Evolutionary conservation across 2,888 invertebrate species (phyloP).

Genomic region (Eristalinus aeneus): DNA sequence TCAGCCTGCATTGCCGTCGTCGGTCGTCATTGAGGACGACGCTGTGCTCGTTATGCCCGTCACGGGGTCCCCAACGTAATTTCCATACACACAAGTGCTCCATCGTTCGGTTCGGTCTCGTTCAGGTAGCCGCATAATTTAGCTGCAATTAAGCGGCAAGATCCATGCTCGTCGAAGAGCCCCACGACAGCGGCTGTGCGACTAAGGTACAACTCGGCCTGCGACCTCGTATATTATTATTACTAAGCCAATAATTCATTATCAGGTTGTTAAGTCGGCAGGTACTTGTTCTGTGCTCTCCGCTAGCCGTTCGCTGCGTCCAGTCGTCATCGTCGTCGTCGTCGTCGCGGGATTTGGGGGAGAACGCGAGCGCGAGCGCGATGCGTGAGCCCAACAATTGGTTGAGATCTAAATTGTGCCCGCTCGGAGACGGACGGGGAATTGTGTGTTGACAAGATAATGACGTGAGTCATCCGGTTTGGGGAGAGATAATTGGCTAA

Average conservation of each 20-base stretch:
- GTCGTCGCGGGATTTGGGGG: slow-evolving; percentile 18
- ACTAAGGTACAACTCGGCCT: slow-evolving; percentile 25
- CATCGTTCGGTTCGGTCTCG: slow-evolving; percentile 38
- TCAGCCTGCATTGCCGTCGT: slow-evolving; percentile 5
- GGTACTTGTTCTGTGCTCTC: slow-evolving; percentile 5
- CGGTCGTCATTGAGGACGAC: slow-evolving; percentile 14
- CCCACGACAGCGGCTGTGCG: background rate
- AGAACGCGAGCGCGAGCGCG: slow-evolving; percentile 29
- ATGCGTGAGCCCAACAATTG: slow-evolving; percentile 65
- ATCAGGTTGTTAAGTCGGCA: slow-evolving; percentile 65
- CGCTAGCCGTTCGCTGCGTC: background rate
- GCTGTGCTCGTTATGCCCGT: slow-evolving; percentile 56
- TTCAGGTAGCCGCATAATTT: slow-evolving; percentile 71
- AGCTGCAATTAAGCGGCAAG: slow-evolving; percentile 70
- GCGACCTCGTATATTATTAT: slow-evolving; percentile 67
- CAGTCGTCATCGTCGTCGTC: background rate
- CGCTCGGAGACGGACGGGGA: slow-evolving; percentile 33
- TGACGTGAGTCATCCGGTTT: slow-evolving; percentile 70
- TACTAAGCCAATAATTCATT: slow-evolving; percentile 70
- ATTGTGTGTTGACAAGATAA: slow-evolving; percentile 71
- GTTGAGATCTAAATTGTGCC: slow-evolving; percentile 69
- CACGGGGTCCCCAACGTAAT: slow-evolving; percentile 45
- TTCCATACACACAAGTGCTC: slow-evolving; percentile 66
- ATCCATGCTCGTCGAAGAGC: slow-evolving; percentile 38
- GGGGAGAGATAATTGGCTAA: slow-evolving; percentile 68